Percentiles rank a stretch among this genome's conserved stretches.
Conservation (phyloP, 2,797 vertebrate genomes). For the Coregonus ussuriensis region DNA sequence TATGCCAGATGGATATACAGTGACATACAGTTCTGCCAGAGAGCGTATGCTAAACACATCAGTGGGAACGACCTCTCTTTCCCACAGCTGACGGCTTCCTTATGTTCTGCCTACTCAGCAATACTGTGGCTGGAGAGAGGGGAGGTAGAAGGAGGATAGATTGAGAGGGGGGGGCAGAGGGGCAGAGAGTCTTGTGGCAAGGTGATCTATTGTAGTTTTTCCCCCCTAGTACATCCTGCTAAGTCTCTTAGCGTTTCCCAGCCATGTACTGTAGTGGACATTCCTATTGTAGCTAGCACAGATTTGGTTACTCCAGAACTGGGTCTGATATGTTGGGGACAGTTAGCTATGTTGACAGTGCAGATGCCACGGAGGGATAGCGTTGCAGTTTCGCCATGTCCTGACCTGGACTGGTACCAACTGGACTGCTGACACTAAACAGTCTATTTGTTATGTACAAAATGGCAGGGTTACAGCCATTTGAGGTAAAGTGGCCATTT, state of each 20-base stretch:
- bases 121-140: conserved; percentile 2
- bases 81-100: conserved; percentile 30
- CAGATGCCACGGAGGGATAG: not conserved
- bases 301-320: not conserved
- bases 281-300: too few relatives aligned
- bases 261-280: too few relatives aligned
- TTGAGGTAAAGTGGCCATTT: not conserved
- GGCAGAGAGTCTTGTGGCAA: not conserved
- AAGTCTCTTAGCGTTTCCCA: too few relatives aligned
- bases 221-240: not conserved
- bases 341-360: not conserved
- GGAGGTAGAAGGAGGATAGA: not conserved
- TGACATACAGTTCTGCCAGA: not conserved
- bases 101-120: conserved; percentile 53
- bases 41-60: not conserved
- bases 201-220: not conserved
- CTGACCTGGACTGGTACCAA: not conserved
- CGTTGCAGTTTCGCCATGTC: not conserved
- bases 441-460: not conserved
- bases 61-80: not conserved
- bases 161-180: not conserved
- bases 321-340: not conserved
- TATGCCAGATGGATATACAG: not conserved
- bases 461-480: not conserved
- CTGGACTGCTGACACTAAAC: not conserved